Evolutionary conservation across 92 coral and sea anemone genomes (phyloP).

Genomic region (Parazoanthus darwini): DNA sequence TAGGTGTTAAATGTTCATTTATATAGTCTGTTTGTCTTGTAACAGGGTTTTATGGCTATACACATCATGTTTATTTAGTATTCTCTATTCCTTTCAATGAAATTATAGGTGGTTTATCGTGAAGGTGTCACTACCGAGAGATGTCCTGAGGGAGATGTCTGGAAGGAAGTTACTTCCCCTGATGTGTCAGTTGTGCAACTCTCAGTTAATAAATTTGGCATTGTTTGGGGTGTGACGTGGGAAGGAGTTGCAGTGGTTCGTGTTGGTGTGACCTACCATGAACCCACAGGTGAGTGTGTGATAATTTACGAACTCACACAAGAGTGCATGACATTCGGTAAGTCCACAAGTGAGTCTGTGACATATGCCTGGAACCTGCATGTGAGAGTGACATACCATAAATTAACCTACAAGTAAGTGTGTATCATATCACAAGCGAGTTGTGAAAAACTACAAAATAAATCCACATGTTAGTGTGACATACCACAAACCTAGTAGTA

Average conservation of each 20-base stretch:
- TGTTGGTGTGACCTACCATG: slow-evolving; percentile 31
- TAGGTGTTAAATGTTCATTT: too few species aligned
- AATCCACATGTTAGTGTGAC: neutral
- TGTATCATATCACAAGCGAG: neutral
- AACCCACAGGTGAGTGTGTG: neutral
- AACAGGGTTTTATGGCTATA: too few species aligned
- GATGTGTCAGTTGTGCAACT: slow-evolving; percentile 80
- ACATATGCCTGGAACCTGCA: slow-evolving; percentile 3
- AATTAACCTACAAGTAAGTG: neutral
- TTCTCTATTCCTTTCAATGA: neutral
- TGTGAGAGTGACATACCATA: neutral
- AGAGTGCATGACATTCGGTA: neutral
- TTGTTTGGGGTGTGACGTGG: slow-evolving; percentile 97
- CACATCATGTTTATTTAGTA: too few species aligned
- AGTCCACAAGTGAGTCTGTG: neutral
- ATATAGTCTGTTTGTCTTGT: too few species aligned
- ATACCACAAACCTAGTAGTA: neutral
- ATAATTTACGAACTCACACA: too few species aligned
- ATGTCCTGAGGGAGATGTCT: slow-evolving; percentile 83
- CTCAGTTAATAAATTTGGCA: slow-evolving; percentile 88
- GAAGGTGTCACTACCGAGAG: slow-evolving; percentile 69
- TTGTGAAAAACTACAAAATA: neutral
- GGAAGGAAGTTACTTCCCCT: slow-evolving; percentile 82
- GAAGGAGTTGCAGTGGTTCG: slow-evolving; percentile 83
- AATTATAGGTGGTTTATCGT: slow-evolving; percentile 80